phyloP scores from a whole-genome alignment of 1,140 invertebrate genomes.

The Vanessa tameamea region DNA sequence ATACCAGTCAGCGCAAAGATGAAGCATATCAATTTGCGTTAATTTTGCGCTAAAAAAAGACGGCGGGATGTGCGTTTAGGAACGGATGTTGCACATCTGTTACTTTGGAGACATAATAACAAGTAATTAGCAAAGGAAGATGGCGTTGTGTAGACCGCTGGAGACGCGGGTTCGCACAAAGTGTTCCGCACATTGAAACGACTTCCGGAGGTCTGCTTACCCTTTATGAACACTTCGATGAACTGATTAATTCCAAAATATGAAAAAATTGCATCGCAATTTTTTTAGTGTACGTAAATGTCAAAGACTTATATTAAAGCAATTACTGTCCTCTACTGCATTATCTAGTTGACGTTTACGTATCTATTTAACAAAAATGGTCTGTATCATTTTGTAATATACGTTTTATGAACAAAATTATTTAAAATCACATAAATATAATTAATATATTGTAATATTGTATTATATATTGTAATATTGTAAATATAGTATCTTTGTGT shows the following conservation, averaged over 20 bases:
- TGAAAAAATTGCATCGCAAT: neutral
- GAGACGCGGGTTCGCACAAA: conserved; percentile 65
- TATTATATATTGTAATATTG: no score
- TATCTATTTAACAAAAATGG: conserved; percentile 18
- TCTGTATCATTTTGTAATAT: conserved; percentile 13
- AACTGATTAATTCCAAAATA: neutral
- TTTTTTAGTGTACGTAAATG: neutral
- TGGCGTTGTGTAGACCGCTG: conserved; percentile 40
- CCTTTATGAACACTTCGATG: conserved; percentile 5
- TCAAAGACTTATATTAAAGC: neutral
- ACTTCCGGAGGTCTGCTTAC: conserved; percentile 14
- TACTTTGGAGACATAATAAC: conserved; percentile 71
- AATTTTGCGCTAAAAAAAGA: conserved; percentile 47
- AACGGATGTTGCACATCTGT: conserved; percentile 78
- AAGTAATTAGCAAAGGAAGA: conserved; percentile 69
- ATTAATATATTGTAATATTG: no score
- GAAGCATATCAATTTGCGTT: conserved; percentile 46
- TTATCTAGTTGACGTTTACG: neutral
- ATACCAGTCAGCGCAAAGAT: conserved; percentile 31
- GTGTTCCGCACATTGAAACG: conserved; percentile 58
- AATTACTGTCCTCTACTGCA: no score
- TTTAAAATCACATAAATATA: conserved; percentile 2
- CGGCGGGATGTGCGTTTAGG: conserved; percentile 34
- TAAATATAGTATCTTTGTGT: no score
- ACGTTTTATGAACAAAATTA: conserved; percentile 18